Evolutionary conservation across 2,113 vertebrate species (phyloP).

Genomic region (Indri indri): DNA sequence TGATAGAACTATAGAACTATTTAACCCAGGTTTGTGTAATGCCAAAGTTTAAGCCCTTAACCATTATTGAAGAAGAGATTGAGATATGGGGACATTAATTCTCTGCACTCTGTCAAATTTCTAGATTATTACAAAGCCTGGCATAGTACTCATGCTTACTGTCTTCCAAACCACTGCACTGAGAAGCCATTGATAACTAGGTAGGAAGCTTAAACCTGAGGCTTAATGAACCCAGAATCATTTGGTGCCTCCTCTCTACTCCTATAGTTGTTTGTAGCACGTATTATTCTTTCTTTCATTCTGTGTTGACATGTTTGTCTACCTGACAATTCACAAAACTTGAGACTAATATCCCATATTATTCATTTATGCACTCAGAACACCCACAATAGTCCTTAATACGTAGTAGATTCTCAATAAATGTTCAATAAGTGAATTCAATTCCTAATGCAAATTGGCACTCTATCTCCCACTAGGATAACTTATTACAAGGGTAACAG

Average conservation of each 20-base stretch:
- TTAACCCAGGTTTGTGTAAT: neutral
- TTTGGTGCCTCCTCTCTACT: neutral
- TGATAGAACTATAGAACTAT: neutral
- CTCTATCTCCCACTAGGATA: neutral
- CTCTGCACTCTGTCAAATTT: neutral
- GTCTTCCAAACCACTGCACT: neutral
- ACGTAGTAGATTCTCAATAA: neutral
- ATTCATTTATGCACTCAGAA: neutral
- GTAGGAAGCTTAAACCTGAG: neutral
- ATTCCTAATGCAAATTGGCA: neutral
- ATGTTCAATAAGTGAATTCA: neutral
- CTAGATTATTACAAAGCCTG: neutral
- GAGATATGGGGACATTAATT: neutral
- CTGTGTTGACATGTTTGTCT: neutral
- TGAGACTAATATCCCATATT: neutral
- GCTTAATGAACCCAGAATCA: neutral
- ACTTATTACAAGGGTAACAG: neutral
- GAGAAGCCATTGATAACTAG: neutral
- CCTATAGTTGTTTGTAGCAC: neutral
- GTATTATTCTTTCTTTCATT: neutral
- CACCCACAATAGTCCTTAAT: neutral
- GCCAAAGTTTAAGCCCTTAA: neutral
- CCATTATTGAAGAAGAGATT: neutral
- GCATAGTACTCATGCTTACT: neutral
- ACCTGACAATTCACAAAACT: neutral